Conservation (phyloP, 2,113 vertebrate genomes). For the Mionectes macconnelli region DNA sequence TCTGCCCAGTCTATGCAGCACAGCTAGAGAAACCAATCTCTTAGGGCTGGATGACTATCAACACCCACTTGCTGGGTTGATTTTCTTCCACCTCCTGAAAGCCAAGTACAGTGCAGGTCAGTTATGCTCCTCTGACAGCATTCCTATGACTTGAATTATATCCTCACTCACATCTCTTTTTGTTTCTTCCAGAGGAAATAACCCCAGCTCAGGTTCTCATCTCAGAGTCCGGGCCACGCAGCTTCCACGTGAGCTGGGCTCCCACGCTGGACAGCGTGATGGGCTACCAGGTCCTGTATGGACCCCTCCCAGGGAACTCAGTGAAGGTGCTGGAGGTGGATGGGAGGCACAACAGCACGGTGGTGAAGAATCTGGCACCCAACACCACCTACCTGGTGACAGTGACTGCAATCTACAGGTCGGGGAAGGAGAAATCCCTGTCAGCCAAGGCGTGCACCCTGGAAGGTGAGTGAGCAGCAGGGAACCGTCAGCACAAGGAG, state of each 20-base stretch:
- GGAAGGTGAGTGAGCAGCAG: constrained; percentile 70
- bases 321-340: constrained; percentile 73
- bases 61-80: not conserved
- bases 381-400: constrained; percentile 92
- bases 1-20: not conserved
- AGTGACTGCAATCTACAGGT: constrained; percentile 79
- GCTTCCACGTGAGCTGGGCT: constrained; percentile 88
- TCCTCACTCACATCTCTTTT: not conserved
- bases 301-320: constrained; percentile 77
- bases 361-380: constrained; percentile 82
- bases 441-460: constrained; percentile 90
- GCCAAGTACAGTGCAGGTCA: fast-evolving
- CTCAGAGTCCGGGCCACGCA: constrained; percentile 78
- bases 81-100: not conserved
- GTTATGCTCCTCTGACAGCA: not conserved
- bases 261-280: constrained; percentile 73
- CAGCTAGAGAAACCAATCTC: not conserved
- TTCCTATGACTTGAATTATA: not conserved
- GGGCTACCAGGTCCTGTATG: constrained; percentile 83
- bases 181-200: constrained; percentile 56
- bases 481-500: not conserved
- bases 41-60: not conserved
- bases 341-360: constrained; percentile 77
- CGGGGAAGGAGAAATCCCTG: constrained; percentile 85
- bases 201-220: constrained; percentile 81